Evolutionary conservation across 2,797 vertebrate species (phyloP), one percentile per base, ranked within the genome.

Genomic region (Lerista edwardsae): DNA sequence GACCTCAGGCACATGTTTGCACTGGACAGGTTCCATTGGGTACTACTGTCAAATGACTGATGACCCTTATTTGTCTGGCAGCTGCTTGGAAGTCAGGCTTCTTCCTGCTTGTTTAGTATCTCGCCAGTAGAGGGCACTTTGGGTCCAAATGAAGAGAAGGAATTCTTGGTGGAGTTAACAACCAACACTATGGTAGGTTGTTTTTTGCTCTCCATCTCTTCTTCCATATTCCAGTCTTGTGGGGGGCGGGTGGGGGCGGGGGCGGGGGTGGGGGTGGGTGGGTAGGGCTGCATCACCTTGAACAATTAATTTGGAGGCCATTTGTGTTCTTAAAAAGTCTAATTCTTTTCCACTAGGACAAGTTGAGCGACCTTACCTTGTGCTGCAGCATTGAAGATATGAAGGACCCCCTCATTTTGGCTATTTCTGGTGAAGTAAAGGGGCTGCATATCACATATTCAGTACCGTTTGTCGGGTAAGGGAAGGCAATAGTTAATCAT

Each of bases 371-470:
- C 8, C 94, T 98, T 51, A 85, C 44, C 41, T 96, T 98, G 71
- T 90, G 95, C 79, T 99, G 98, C 91, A 93, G 95, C 8, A 94
- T 99, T 86, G 94, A 97, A 88, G 97, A 96, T 76, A 97, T 98
- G 97, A 91, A 84, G 82, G 94, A 96, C 12, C 97, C 97, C 1
- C 95, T 99, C 67, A 91, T 97, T 69, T 91, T 99, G 69, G 91
- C 91, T 25, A 95, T 99, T 86, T 92, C 92, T 44, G 96, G 95
- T 86, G 96, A 96, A 88, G 93, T 97, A 65, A 96, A 95, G 93
- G 96, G 92, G 6, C 95, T 99, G 23, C 93, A 88, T 0, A 95
- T 99, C 85, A 96, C 94, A 39, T 97, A 97, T 82, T 92, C 95
- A 0, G 6, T 98, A 69, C 93, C 94, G 10, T 1, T 11, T 75